Base-by-base conservation (phyloP, 2,797 vertebrate species). In the Thunnus albacares region DNA sequence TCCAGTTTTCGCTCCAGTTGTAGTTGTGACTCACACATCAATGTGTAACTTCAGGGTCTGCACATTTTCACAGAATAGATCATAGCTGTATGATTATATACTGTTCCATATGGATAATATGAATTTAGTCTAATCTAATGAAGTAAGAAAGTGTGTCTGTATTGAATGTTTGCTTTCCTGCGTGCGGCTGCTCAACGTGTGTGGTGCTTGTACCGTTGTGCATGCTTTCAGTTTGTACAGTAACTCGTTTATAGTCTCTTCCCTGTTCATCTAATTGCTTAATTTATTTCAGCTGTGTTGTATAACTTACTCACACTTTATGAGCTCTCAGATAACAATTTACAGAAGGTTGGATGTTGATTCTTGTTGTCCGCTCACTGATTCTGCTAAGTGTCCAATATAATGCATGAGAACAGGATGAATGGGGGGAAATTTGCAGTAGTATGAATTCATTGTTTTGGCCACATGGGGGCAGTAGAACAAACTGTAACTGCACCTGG, bases 221-320 rank as follows among this genome's bases (percentile, higher is more conserved):
- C 52, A 38, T 45, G 56, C 38, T 74, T 52, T 45, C 3, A 38
- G 10, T 53, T 76, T 57, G 71, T n/a, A 51, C 53, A 41, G 22
- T 52, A 26, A 38, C 30, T 71, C 15, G 58, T 63, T 70, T 84
- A 71, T 2, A 28, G 35, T 18, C 71, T 74, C 75, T 65, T 85
- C 55, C 63, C 60, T 43, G 75, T 78, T 80, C 15, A 0, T 72
- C 53, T 79, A 82, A 87, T 85, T 83, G 69, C 6, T 64, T 81
- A 63, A 85, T 81, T 60, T 4, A 33, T 88, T 79, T 81, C 84
- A 89, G 78, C 60, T 89, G 57, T 47, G 53, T 33, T 5, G 59
- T 26, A 7, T 5, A 65, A 75, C 57, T 71, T 4, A 20, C 15
- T 76, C 6, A 47, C 11, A n/a, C 20, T 88, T 84, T 71, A 85